Conservation (phyloP, 2,797 vertebrate genomes). For the Danio tinwini region DNA sequence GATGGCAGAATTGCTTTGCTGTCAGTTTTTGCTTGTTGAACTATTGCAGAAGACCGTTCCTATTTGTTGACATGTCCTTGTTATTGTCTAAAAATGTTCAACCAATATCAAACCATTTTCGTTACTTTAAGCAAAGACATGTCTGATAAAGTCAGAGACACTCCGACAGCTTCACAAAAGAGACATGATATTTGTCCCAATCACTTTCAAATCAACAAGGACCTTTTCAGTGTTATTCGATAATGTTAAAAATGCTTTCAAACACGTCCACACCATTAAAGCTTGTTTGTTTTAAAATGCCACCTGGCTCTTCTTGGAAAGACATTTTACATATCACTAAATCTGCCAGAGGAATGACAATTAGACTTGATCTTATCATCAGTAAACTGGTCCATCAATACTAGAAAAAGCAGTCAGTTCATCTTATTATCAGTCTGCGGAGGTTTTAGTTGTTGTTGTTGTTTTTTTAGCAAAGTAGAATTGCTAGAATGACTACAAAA, state of each 20-base stretch:
- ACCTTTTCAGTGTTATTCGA: constrained; percentile 55
- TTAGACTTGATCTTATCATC: constrained; percentile 22
- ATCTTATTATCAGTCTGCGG: not conserved
- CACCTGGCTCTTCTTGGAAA: constrained; percentile 36
- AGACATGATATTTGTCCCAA: constrained; percentile 50
- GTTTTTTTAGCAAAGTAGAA: too few species aligned
- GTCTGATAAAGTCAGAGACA: constrained; percentile 17
- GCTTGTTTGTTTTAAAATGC: constrained; percentile 48
- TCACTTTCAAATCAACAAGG: constrained; percentile 55
- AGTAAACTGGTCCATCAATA: constrained; percentile 9
- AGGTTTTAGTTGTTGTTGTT: too few species aligned
- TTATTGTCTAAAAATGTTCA: constrained; percentile 4
- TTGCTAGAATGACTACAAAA: too few species aligned
- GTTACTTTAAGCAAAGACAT: constrained; percentile 3
- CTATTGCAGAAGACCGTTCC: not conserved
- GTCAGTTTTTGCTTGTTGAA: not conserved
- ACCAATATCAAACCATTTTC: not conserved
- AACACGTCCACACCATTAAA: constrained; percentile 40
- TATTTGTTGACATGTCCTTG: not conserved
- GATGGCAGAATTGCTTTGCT: constrained; percentile 52
- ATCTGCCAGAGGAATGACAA: constrained; percentile 35
- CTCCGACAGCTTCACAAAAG: constrained; percentile 36
- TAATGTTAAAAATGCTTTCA: constrained; percentile 53
- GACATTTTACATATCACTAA: constrained; percentile 30
- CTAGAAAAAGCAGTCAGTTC: not conserved